These are phyloP conservation scores for Chesias legatella DNA, from an alignment of 2,888 invertebrate species.

Conservation along the genomic window DNA sequence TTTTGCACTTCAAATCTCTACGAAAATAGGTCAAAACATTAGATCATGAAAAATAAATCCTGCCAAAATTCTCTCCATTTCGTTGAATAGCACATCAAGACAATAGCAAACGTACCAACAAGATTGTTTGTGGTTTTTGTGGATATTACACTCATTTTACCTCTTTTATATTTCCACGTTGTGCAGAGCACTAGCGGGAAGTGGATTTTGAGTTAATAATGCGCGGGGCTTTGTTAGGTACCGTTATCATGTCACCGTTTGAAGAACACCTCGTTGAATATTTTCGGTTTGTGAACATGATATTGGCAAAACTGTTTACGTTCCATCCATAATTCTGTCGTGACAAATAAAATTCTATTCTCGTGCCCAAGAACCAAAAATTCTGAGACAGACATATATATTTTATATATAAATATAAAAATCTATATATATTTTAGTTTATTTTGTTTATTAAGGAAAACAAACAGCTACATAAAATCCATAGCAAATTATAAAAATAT, in stretches of 20 bases:
- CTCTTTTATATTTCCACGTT: constrained; percentile 43
- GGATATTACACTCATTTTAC: constrained; percentile 54
- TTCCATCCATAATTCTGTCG: no score
- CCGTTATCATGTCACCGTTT: constrained; percentile 26
- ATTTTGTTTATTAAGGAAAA: no score
- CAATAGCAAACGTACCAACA: constrained; percentile 45
- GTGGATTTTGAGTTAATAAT: constrained; percentile 30
- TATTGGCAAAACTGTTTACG: no score
- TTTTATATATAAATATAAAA: no score
- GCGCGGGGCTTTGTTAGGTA: constrained; percentile 20
- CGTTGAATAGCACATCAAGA: constrained; percentile 17
- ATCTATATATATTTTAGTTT: no score
- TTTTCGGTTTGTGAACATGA: neutral
- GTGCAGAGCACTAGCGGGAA: constrained; percentile 26
- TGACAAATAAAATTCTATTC: no score
- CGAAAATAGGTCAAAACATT: constrained; percentile 12
- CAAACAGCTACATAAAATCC: no score
- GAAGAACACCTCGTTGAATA: constrained; percentile 4
- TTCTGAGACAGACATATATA: no score
- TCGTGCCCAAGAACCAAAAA: no score
- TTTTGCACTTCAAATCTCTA: no score
- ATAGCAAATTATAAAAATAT: no score
- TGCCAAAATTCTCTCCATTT: constrained; percentile 18
- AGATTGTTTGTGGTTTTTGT: constrained; percentile 60
- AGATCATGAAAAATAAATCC: constrained; percentile 19